phyloP scores from a whole-genome alignment of 2,888 invertebrate genomes.

The Leptinotarsa rubiginosa region DNA sequence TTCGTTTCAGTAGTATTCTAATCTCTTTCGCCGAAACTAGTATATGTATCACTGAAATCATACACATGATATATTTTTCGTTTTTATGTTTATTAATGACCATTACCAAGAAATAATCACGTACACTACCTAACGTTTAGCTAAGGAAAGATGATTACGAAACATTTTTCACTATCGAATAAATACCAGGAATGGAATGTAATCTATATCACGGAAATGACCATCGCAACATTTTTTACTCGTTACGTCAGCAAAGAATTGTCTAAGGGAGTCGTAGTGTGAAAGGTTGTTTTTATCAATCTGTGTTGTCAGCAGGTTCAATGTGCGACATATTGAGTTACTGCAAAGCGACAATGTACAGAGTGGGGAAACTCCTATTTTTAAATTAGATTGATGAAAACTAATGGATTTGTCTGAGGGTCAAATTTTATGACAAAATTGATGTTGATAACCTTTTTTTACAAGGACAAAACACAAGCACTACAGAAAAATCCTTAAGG shows the following conservation, averaged over 20 bases:
- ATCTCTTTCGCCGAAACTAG: no score
- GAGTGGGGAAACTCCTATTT: no score
- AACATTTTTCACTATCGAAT: slow-evolving; percentile 28
- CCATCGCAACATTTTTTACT: slow-evolving; percentile 33
- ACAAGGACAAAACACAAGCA: no score
- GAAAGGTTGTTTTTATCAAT: not conserved
- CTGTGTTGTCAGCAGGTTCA: not conserved
- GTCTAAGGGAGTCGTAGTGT: not conserved
- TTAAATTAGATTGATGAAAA: no score
- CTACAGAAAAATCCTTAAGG: no score
- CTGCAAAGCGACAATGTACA: not conserved
- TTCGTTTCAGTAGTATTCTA: no score
- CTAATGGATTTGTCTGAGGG: no score
- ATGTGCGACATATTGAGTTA: not conserved
- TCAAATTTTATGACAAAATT: no score
- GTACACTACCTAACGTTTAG: slow-evolving; percentile 4
- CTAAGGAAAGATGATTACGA: slow-evolving; percentile 10
- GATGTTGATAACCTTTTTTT: no score
- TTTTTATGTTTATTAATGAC: not conserved
- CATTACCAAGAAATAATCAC: slow-evolving; percentile 8
- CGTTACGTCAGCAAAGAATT: slow-evolving; percentile 25
- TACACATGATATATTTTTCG: not conserved
- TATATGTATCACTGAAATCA: not conserved
- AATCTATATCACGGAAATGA: slow-evolving; percentile 36
- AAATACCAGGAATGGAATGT: slow-evolving; percentile 33